A percentile compares a stretch with the other conserved stretches of the same genome.
These are phyloP conservation scores for Spea bombifrons DNA, from an alignment of 2,113 vertebrate genomes.

Conservation along the genomic window DNA sequence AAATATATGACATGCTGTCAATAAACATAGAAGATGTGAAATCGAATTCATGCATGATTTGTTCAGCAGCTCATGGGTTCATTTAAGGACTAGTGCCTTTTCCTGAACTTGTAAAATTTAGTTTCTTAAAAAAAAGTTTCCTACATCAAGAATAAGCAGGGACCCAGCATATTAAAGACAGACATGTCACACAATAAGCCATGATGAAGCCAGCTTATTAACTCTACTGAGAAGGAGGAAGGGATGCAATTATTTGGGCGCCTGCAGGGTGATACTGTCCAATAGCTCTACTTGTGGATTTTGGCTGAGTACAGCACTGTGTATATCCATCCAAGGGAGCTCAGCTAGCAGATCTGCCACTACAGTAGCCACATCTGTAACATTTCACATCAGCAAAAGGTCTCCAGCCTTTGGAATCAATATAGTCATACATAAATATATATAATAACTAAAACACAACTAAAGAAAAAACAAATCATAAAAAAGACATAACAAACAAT, in stretches of 20 bases:
- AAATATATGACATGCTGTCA: too few species aligned
- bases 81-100: too few species aligned
- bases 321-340: neutral
- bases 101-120: too few species aligned
- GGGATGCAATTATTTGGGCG: neutral
- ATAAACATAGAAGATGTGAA: too few species aligned
- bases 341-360: neutral
- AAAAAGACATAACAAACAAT: neutral
- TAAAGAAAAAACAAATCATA: neutral
- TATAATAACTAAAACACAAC: neutral
- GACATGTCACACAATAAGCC: too few species aligned
- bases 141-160: too few species aligned
- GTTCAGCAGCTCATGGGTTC: too few species aligned
- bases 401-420: too few species aligned
- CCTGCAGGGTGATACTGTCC: neutral
- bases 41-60: too few species aligned
- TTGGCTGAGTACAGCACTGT: neutral
- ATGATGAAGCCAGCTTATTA: too few species aligned
- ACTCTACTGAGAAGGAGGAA: neutral
- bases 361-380: neutral
- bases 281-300: constrained; percentile 7
- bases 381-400: neutral
- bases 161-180: too few species aligned
- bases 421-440: neutral
- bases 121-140: too few species aligned